These are phyloP conservation scores for Drosophila setosimentum DNA, from an alignment of 2,888 invertebrate species.

Conservation along the genomic window DNA sequence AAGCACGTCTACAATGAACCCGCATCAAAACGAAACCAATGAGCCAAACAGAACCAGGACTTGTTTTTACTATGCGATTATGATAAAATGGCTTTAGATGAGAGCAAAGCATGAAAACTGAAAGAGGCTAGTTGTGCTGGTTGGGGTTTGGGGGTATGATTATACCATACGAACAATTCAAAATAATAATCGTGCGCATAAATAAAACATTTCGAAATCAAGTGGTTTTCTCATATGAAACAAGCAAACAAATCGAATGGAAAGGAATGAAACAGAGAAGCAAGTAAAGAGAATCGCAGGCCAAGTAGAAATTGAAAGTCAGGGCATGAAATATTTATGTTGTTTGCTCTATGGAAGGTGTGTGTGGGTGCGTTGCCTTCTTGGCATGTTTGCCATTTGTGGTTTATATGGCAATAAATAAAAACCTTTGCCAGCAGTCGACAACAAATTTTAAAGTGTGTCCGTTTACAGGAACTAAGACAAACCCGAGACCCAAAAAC, in stretches of 20 bases:
- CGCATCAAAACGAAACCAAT: constrained; percentile 71
- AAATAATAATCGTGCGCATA: constrained; percentile 77
- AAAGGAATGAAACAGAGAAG: constrained; percentile 31
- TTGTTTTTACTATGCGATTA: constrained; percentile 54
- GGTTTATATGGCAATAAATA: constrained; percentile 77
- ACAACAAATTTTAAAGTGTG: constrained; percentile 72
- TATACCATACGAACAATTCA: constrained; percentile 45
- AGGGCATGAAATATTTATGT: constrained; percentile 77
- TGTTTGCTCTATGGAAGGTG: constrained; percentile 18
- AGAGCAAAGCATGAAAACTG: constrained; percentile 60
- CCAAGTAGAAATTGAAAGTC: constrained; percentile 73
- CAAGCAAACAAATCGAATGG: constrained; percentile 57
- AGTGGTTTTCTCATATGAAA: constrained; percentile 67
- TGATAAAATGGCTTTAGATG: constrained; percentile 76
- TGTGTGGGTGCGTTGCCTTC: constrained; percentile 58
- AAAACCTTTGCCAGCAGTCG: constrained; percentile 64
- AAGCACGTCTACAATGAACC: constrained; percentile 59
- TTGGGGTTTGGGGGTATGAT: constrained; percentile 2
- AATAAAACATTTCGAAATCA: constrained; percentile 77
- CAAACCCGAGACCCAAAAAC: constrained; percentile 11
- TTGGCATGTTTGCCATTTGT: constrained; percentile 72
- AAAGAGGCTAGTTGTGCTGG: neutral
- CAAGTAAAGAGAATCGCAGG: constrained; percentile 1
- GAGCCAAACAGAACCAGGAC: constrained; percentile 54
- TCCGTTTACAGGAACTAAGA: constrained; percentile 52